phyloP scores from a whole-genome alignment of 2,113 vertebrate genomes.

The Hydropotes inermis region DNA sequence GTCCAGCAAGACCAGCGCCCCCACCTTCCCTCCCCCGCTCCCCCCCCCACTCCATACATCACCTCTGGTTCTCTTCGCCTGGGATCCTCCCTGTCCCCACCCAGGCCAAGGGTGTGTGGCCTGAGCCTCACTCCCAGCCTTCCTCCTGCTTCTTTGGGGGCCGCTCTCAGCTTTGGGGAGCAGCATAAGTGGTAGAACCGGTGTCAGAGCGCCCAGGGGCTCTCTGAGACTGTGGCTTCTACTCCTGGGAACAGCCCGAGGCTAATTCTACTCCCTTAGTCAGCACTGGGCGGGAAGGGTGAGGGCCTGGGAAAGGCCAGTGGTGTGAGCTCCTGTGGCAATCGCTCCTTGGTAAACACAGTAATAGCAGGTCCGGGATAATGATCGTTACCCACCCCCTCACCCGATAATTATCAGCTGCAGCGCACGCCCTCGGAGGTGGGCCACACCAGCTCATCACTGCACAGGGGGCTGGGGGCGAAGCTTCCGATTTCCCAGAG shows the following conservation, averaged over 20 bases:
- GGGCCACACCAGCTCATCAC: constrained; percentile 47
- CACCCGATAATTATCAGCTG: constrained; percentile 64
- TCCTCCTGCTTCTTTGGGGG: constrained; percentile 19
- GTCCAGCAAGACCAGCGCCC: neutral
- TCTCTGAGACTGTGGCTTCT: constrained; percentile 35
- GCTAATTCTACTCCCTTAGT: constrained; percentile 64
- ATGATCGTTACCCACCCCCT: constrained; percentile 20
- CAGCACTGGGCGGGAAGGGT: constrained; percentile 58
- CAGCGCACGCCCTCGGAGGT: constrained; percentile 3
- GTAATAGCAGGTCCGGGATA: constrained; percentile 64
- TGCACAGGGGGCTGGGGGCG: neutral
- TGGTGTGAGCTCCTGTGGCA: constrained; percentile 58
- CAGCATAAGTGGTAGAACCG: constrained; percentile 58
- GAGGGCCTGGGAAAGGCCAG: constrained; percentile 71
- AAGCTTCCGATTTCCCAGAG: constrained; percentile 41
- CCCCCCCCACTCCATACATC: neutral
- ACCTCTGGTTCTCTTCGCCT: neutral
- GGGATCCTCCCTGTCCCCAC: neutral
- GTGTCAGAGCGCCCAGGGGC: constrained; percentile 23
- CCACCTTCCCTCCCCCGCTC: fast-evolving
- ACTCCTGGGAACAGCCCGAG: constrained; percentile 58
- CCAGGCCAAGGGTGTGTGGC: neutral
- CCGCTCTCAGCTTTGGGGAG: constrained; percentile 31
- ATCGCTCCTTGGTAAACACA: constrained; percentile 61
- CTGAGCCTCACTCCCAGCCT: neutral